These are phyloP conservation scores for Umimayanthus kanabou DNA, from an alignment of 92 coral and sea anemone species.

Conservation along the genomic window DNA sequence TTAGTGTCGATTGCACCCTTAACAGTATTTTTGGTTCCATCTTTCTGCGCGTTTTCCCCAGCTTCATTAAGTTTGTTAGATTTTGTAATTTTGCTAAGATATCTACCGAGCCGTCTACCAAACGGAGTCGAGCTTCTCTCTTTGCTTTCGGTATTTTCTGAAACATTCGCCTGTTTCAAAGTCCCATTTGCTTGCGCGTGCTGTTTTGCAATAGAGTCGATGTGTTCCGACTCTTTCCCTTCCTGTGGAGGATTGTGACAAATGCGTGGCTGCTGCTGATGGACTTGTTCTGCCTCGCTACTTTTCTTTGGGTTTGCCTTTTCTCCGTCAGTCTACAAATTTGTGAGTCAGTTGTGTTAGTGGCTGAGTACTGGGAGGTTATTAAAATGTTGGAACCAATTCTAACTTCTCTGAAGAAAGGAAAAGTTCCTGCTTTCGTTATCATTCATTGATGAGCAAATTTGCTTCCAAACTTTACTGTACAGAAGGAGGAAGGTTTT, in stretches of 20 bases:
- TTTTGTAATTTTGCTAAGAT: constrained; percentile 34
- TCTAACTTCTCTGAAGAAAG: constrained; percentile 6
- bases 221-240: background rate
- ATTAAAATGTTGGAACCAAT: background rate
- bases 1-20: background rate
- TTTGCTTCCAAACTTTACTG: background rate
- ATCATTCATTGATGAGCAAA: background rate
- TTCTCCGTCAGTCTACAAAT: constrained; percentile 35
- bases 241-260: background rate
- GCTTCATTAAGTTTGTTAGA: background rate
- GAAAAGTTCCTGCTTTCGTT: background rate
- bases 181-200: background rate
- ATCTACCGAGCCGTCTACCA: constrained; percentile 31
- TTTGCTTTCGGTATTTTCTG: constrained; percentile 25
- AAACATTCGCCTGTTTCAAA: background rate
- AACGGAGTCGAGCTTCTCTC: constrained; percentile 13
- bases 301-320: constrained; percentile 7
- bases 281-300: constrained; percentile 10
- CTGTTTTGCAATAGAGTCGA: background rate
- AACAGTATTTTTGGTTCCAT: background rate
- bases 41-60: constrained; percentile 10
- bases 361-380: background rate
- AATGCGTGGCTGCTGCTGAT: background rate
- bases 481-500: background rate
- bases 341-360: background rate